Evolutionary conservation across 2,113 vertebrate genomes (phyloP), one percentile per base, ranked within the genome.

Genomic region (Entelurus aequoreus): DNA sequence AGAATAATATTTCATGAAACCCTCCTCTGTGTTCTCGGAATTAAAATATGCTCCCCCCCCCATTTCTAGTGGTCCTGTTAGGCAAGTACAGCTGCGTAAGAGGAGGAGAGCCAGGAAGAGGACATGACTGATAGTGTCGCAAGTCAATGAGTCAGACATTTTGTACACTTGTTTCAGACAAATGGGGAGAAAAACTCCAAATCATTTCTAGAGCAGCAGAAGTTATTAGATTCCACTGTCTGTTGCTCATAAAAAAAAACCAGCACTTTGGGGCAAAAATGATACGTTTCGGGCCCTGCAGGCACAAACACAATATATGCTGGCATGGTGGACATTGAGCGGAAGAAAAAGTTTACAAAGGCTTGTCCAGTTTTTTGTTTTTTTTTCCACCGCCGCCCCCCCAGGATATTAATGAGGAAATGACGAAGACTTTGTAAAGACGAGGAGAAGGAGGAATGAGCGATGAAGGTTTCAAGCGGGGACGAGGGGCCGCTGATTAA

Each of bases 341-440:
- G 28, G 38, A 49, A 50, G 44, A 56, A 71, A 66, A 55, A 50
- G 68, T 77, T 84, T 73, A 63, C 71, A n/a, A 66, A 79, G 57
- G 57, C 71, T 48, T 10, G 65, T 62, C 71, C 47, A 58, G 73
- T 77, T 86, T 87, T 38, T 82, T 83, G 86, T 87, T 16, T 82
- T 83, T 87, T 28, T 28, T 28, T 28, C 21, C 21, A 28, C 21
- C 21, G 21, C 21, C 21, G 21, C 3, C 28, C 88, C 89, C 87
- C 84, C 87, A 86, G 86, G 85, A 87, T 88, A 87, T 88, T 88
- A 88, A 88, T 83, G 82, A 88, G 89, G 89, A 91, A 91, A 90
- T 90, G 85, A 88, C 84, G 90, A 80, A 84, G 68, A 76, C 75
- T 81, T 28, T 77, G 78, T 78, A 75, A 79, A 76, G 69, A 71